Percentiles rank a stretch among this genome's conserved stretches.
Conservation (phyloP, 2,113 vertebrate genomes). For the Cnemophilus loriae region DNA sequence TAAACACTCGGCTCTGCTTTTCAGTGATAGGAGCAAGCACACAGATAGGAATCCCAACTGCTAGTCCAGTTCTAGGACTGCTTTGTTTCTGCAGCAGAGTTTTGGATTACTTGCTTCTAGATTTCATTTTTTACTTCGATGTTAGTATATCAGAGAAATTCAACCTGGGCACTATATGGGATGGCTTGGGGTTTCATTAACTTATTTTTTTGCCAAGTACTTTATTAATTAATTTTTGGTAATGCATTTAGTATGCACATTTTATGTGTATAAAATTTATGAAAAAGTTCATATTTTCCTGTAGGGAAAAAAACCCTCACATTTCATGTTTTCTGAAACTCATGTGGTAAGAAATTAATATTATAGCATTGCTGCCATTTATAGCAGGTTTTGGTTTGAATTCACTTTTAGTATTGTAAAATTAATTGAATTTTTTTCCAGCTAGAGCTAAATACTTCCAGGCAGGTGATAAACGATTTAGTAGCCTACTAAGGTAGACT, state of each 20-base stretch:
- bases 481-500: not conserved
- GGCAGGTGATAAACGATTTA: not conserved
- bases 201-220: not conserved
- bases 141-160: not conserved
- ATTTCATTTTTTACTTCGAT: not conserved
- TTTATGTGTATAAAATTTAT: not conserved
- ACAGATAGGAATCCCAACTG: accelerated
- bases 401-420: not conserved
- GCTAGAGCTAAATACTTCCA: not conserved
- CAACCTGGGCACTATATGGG: not conserved
- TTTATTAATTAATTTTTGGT: not conserved
- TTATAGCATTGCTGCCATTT: not conserved
- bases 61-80: not conserved
- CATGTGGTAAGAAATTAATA: not conserved
- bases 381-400: not conserved
- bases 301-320: accelerated
- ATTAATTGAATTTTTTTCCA: not conserved
- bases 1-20: not conserved
- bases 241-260: accelerated
- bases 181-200: not conserved
- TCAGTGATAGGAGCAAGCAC: not conserved
- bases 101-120: not conserved
- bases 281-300: not conserved
- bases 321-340: not conserved
- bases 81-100: not conserved